These are phyloP conservation scores for Hyperoodon ampullatus DNA, from an alignment of 2,113 vertebrate species.

Conservation along the genomic window DNA sequence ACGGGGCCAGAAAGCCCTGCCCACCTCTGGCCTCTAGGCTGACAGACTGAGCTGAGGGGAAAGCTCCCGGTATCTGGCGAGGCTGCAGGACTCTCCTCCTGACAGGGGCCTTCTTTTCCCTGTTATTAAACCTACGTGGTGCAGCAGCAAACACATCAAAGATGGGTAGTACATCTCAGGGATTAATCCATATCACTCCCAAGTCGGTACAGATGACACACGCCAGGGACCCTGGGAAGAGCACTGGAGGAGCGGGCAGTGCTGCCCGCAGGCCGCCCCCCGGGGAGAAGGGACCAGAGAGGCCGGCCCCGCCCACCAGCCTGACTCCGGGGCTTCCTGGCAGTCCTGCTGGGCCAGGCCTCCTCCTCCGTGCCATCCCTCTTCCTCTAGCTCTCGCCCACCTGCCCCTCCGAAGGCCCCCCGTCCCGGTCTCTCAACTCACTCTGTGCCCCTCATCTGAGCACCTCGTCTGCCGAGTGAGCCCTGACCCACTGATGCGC, in stretches of 20 bases:
- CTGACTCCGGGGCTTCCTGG: background rate
- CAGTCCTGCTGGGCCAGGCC: background rate
- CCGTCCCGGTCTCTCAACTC: background rate
- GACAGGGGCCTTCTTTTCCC: background rate
- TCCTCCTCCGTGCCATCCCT: background rate
- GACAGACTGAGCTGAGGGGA: background rate
- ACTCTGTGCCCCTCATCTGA: background rate
- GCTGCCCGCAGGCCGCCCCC: background rate
- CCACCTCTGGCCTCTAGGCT: background rate
- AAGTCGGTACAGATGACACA: background rate
- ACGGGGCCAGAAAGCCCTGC: background rate
- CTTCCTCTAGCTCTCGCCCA: background rate
- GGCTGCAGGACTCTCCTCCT: background rate
- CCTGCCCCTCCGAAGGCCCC: background rate
- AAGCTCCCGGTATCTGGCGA: background rate
- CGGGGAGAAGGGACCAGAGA: background rate
- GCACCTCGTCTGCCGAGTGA: background rate
- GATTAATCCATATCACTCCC: background rate
- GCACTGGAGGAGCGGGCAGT: background rate
- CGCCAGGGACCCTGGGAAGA: background rate
- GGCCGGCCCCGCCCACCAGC: background rate
- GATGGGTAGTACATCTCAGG: background rate
- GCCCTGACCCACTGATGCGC: background rate
- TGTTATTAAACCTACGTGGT: background rate
- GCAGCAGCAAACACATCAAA: background rate